phyloP scores from a whole-genome alignment of 2,888 invertebrate genomes.

The Blera fallax region DNA sequence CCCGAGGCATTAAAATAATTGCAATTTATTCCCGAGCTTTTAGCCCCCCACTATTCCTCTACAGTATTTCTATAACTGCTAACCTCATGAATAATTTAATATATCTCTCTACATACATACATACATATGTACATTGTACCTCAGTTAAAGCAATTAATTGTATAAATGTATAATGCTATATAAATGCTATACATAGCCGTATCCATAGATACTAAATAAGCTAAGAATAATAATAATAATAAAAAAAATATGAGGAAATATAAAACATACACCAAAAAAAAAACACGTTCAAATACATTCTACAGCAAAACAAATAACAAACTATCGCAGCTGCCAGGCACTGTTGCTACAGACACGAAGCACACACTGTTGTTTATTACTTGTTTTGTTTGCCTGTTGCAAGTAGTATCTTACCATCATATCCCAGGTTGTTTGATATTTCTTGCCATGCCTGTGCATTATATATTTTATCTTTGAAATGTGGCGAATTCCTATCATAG shows the following conservation, averaged over 20 bases:
- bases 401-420: constrained; percentile 77
- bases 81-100: constrained; percentile 32
- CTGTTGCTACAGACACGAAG: constrained; percentile 7
- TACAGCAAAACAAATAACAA: constrained; percentile 1
- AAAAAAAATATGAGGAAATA: background rate
- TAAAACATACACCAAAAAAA: constrained; percentile 20
- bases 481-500: constrained; percentile 79
- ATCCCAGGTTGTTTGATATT: constrained; percentile 80
- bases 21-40: constrained; percentile 43
- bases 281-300: background rate
- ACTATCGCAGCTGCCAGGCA: background rate
- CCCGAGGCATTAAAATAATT: constrained; percentile 7
- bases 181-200: background rate
- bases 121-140: background rate
- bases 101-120: no score
- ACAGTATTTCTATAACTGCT: background rate
- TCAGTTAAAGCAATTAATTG: constrained; percentile 3
- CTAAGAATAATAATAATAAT: background rate
- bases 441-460: constrained; percentile 80
- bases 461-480: constrained; percentile 80
- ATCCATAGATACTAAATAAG: background rate
- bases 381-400: constrained; percentile 31
- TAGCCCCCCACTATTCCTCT: background rate
- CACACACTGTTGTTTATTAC: background rate
- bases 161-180: background rate